Conservation (phyloP, 2,888 invertebrate species). For the Crepidodera aurea region DNA sequence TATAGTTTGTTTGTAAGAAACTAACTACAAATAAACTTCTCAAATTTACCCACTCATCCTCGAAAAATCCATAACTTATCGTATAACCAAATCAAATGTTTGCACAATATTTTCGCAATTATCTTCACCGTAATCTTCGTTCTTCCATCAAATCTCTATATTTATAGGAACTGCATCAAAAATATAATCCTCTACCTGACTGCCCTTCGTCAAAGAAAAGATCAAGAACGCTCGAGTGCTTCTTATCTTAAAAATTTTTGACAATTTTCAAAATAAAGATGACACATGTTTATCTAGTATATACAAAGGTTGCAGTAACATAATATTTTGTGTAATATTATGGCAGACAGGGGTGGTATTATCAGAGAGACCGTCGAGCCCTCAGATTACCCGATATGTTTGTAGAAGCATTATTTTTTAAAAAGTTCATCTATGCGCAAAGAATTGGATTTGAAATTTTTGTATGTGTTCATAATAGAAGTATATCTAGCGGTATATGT, state of each 20-base stretch:
- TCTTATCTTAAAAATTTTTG: constrained; percentile 48
- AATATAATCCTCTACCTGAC: constrained; percentile 45
- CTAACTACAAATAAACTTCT: constrained; percentile 23
- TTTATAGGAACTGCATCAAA: constrained; percentile 43
- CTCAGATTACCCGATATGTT: constrained; percentile 52
- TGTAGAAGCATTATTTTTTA: constrained; percentile 50
- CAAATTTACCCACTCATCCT: constrained; percentile 30
- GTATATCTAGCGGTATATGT: constrained; percentile 32
- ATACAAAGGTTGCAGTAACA: constrained; percentile 50
- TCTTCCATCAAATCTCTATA: constrained; percentile 35
- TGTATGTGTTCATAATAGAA: constrained; percentile 34
- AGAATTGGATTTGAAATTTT: constrained; percentile 46
- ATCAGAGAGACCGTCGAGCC: constrained; percentile 34
- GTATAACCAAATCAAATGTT: constrained; percentile 31
- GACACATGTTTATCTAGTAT: constrained; percentile 54
- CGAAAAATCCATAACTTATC: constrained; percentile 43
- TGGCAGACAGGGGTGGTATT: constrained; percentile 47
- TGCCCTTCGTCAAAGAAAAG: constrained; percentile 34
- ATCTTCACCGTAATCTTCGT: constrained; percentile 45
- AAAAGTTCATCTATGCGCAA: constrained; percentile 51
- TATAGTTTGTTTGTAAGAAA: not conserved
- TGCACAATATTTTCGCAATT: constrained; percentile 47
- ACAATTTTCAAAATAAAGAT: constrained; percentile 49
- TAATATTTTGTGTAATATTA: constrained; percentile 56
- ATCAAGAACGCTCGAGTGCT: constrained; percentile 48